Evolutionary conservation across 37 sponge, comb jelly and placozoan genomes (phyloP).

Genomic region (Cladorhizidae sp.): DNA sequence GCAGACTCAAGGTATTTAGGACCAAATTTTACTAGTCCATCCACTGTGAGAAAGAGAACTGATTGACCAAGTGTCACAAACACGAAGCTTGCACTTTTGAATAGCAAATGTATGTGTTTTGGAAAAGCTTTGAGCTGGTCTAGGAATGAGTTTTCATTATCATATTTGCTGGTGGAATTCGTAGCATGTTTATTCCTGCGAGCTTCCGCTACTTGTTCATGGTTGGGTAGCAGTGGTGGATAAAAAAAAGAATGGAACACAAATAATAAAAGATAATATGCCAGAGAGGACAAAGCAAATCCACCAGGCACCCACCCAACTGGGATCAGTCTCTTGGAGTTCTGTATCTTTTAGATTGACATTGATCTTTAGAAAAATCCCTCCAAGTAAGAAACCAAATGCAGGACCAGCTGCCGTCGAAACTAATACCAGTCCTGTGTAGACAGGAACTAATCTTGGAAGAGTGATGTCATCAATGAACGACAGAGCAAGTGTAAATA

Average conservation of each 20-base stretch:
- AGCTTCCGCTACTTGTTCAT: conserved; percentile 5
- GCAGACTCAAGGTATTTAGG: conserved; percentile 79
- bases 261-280: conserved; percentile 1
- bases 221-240: conserved; percentile 41
- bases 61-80: conserved; percentile 44
- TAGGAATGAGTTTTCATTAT: neutral
- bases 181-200: conserved; percentile 34
- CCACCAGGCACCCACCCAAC: conserved; percentile 96
- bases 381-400: conserved; percentile 80
- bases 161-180: conserved; percentile 4
- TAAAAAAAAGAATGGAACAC: conserved; percentile 54
- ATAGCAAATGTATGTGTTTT: conserved; percentile 13
- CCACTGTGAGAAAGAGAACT: conserved; percentile 31
- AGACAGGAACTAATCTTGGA: conserved; percentile 64
- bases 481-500: conserved; percentile 84
- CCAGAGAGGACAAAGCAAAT: conserved; percentile 67
- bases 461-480: conserved; percentile 83
- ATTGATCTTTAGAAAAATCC: conserved; percentile 70
- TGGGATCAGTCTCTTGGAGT: conserved; percentile 51
- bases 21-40: conserved; percentile 69
- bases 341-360: conserved; percentile 63
- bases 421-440: conserved; percentile 67
- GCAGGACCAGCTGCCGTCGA: conserved; percentile 78
- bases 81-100: conserved; percentile 51
- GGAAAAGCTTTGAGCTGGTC: conserved; percentile 36